Base-by-base conservation (phyloP, 2,797 vertebrate genomes). In the Eulemur coronatus region DNA sequence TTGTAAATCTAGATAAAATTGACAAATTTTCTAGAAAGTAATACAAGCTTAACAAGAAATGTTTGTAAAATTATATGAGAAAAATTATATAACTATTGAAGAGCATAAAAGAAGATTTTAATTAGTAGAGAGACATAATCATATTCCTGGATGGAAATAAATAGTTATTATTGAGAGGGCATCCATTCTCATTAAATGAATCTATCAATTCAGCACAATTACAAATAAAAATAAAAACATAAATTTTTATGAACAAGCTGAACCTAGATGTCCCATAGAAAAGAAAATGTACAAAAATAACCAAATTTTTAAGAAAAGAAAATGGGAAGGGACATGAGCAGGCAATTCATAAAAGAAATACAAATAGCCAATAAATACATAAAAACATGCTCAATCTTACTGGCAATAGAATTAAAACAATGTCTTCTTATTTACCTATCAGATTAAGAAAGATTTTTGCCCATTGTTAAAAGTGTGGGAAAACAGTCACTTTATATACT, bases 1-100 rank as follows among this genome's bases (percentile, higher is more conserved):
- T 93, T 89, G 8, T 63, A 92, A 88, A 84, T 94, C 57, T 73
- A 79, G 38, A 84, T 63, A 84, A 84, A 89, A 88, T 67, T 94
- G 46, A 59, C n/a, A 92, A 50, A 35, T 88, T 67, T 94, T 78
- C 72, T 78, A 67, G 38, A 92, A 92, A 96, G 20, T 81, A 48
- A 46, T 75, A 59, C 61, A 84, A 94, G 26, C 35, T 69, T 90
- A 85, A 52, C 73, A 75, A 88, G 48, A 75, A 75, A n/a, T 50
- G 52, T 70, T 50, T 57, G 63, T 91, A 78, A 43, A 94, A 69
- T 5, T 80, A 73, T 63, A 35, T 67, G 28, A 82, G 69, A 69
- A 94, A 91, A 76, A 50, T 20, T 79, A 63, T n/a, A 57, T 81
- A 86, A 57, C 69, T 48, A 63, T 46, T 69, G 57, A 80, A 80